Evolutionary conservation across 2,888 invertebrate genomes (phyloP).

Genomic region (Sinopyrophorus schimmeli): DNA sequence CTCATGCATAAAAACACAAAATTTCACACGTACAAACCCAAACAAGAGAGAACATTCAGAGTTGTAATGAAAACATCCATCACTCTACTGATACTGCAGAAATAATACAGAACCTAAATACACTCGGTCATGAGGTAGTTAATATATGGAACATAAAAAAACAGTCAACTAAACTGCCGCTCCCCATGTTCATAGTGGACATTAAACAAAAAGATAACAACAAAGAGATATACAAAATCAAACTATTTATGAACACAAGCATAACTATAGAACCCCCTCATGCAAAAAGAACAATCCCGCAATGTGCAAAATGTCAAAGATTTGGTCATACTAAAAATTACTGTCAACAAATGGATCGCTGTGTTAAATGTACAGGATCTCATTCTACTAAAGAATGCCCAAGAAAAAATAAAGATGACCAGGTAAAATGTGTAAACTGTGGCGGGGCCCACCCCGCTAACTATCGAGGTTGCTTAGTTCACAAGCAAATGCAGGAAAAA

Average conservation of each 20-base stretch:
- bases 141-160: constrained; percentile 10
- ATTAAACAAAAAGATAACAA: constrained; percentile 6
- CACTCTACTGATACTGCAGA: constrained; percentile 7
- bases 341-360: constrained; percentile 9
- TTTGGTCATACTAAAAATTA: constrained; percentile 16
- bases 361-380: constrained; percentile 14
- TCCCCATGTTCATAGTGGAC: constrained; percentile 1
- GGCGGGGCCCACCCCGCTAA: constrained; percentile 15
- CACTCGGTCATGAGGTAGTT: constrained; percentile 4
- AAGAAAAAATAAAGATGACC: constrained; percentile 4
- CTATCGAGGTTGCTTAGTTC: constrained; percentile 10
- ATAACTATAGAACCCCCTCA: constrained; percentile 9
- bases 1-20: constrained; percentile 5
- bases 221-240: constrained; percentile 10
- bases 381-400: constrained; percentile 12
- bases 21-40: constrained; percentile 11
- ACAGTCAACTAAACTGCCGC: not conserved
- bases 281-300: constrained; percentile 7
- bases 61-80: constrained; percentile 6
- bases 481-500: constrained; percentile 11
- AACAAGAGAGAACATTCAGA: constrained; percentile 10
- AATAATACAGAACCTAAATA: constrained; percentile 8
- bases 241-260: constrained; percentile 5
- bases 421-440: constrained; percentile 20
- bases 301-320: constrained; percentile 17